Base-by-base conservation (phyloP, 2,888 invertebrate species). In the Lycocerus yunnanus region DNA sequence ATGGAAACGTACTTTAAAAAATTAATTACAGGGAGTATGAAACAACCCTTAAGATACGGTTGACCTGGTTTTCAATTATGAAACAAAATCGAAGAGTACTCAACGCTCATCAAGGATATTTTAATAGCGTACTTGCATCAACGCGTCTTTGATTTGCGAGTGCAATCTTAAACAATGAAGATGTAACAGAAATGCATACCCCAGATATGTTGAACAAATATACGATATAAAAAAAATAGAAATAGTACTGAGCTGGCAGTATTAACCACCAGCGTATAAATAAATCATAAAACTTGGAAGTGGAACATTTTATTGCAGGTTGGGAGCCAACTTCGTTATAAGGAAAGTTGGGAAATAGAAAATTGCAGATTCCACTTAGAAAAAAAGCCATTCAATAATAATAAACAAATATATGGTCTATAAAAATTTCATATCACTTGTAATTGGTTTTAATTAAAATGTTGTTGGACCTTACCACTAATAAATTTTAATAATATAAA, bases 271-370 rank as follows among this genome's bases (percentile, higher is more conserved):
- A 63, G 73, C 75, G 20, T 63, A 73, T 77, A 78, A 79, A 79
- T 79, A 79, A 79, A 79, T 79, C 79, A 79, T 78, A 76, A 76
- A 77, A 71, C 66, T 68, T 71, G 68, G 73, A 66, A 69, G 73
- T 70, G 71, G 70, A 70, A 70, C 27, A 58, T 72, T 73, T 68
- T 76, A 70, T 68, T 15, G 70, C 68, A 69, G 76, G 76, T 73
- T 73, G 72, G 68, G 66, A 72, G 68, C 16, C 20, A 16, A 68
- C 43, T 43, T 43, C 43, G 43, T 43, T 43, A 43, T 43, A 43
- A 43, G 43, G 43, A 43, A 43, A 43, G 43, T 43, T 43, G 43
- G 43, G 43, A 43, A 43, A 43, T 43, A 43, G 43, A 43, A 43
- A 43, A 43, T 43, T 43, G 43, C 43, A 43, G 43, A 43, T 43